Percentiles rank a stretch among this genome's conserved stretches.
These are phyloP conservation scores for Diaprepes abbreviatus DNA, from an alignment of 2,888 invertebrate genomes.

Conservation along the genomic window DNA sequence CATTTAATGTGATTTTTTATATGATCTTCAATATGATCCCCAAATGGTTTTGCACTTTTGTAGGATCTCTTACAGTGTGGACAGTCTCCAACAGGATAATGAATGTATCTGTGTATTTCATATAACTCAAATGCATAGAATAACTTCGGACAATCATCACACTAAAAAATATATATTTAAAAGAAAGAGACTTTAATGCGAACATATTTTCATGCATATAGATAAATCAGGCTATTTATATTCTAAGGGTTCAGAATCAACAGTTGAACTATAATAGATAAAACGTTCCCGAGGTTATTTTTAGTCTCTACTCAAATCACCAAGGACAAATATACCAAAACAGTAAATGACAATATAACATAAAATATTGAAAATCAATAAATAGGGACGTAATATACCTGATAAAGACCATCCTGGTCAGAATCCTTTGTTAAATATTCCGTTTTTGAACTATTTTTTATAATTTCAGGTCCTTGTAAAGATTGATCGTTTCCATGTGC, in stretches of 20 bases:
- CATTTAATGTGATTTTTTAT: slow-evolving; percentile 19
- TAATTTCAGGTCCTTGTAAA: background rate
- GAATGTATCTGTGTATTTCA: slow-evolving; percentile 14
- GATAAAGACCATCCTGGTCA: background rate
- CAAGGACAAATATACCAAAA: background rate
- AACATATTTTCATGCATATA: no score
- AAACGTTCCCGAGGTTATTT: no score
- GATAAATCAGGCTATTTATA: no score
- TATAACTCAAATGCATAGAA: slow-evolving; percentile 10
- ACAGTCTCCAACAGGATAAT: slow-evolving; percentile 1
- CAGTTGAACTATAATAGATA: background rate
- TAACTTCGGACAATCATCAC: slow-evolving; percentile 1
- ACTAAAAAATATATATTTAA: no score
- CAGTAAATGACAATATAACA: no score
- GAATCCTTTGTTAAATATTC: background rate
- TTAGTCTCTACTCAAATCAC: no score
- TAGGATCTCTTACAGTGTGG: slow-evolving; percentile 19
- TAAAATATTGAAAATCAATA: no score
- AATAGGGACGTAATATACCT: background rate
- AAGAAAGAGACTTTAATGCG: no score
- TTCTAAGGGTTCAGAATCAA: no score
- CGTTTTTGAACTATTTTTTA: background rate
- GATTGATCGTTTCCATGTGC: background rate
- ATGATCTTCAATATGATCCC: slow-evolving; percentile 13
- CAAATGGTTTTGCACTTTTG: slow-evolving; percentile 3